Conservation (phyloP, 1,140 invertebrate species). For the Drosophila erecta region DNA sequence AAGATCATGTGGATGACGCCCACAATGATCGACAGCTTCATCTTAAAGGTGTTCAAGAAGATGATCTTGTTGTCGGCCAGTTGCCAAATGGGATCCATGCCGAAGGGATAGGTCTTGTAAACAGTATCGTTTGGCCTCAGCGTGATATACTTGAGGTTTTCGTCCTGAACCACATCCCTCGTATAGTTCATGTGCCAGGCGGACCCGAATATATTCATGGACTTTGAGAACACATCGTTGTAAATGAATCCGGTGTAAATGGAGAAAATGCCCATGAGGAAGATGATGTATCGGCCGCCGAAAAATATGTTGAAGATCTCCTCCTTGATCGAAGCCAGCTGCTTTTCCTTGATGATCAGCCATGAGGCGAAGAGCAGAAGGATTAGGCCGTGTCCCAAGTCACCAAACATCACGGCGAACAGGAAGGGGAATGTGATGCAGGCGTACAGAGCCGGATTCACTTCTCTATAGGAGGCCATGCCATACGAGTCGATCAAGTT, state of each 20-base stretch:
- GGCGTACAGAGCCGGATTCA: constrained; percentile 90
- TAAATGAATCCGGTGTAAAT: constrained; percentile 94
- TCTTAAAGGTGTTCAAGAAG: constrained; percentile 98
- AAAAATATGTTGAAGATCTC: constrained; percentile 95
- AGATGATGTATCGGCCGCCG: constrained; percentile 92
- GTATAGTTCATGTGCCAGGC: constrained; percentile 88
- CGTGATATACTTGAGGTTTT: constrained; percentile 65
- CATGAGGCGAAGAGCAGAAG: constrained; percentile 90
- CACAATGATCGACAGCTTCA: constrained; percentile 99
- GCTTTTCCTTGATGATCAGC: constrained; percentile 90
- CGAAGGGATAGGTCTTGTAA: constrained; percentile 91
- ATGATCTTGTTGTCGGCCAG: constrained; percentile 97
- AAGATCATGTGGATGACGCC: constrained; percentile 99
- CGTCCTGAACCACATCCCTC: constrained; percentile 63
- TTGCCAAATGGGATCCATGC: constrained; percentile 96
- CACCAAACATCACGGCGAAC: constrained; percentile 99
- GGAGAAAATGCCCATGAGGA: constrained; percentile 93
- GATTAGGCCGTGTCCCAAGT: constrained; percentile 95
- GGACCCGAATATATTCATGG: constrained; percentile 92
- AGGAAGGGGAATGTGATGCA: constrained; percentile 99
- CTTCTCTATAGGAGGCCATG: constrained; percentile 95
- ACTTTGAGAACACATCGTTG: constrained; percentile 94
- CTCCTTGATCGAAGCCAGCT: constrained; percentile 84
- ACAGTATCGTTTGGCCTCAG: constrained; percentile 85
- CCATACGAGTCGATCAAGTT: constrained; percentile 98